Evolutionary conservation across 2,797 vertebrate genomes (phyloP), one percentile per base, ranked within the genome.

Genomic region (Rallus crepitans): DNA sequence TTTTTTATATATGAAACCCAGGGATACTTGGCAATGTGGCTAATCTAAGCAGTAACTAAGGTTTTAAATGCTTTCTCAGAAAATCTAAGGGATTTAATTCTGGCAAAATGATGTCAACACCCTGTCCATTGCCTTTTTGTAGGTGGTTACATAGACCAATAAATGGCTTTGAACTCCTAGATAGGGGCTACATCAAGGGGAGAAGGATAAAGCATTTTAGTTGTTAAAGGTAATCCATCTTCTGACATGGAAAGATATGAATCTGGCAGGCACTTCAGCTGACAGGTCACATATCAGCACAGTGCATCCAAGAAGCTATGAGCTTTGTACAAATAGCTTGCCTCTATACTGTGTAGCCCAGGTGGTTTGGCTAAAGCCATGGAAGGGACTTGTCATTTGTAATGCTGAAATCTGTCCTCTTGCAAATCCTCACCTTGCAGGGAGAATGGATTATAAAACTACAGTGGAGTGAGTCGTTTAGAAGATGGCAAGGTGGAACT

Each of bases 61-160:
- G 71, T 96, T 97, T 97, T 94, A 95, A 97, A 95, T 93, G 89
- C 92, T 86, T 97, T 97, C 87, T 96, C 88, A 95, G 95, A 96
- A 97, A 97, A 96, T 52, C 82, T 96, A 90, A 96, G 95, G 93
- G 94, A 87, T 97, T 98, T 97, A 97, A 97, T 97, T 97, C 97
- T 95, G 97, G 93, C 90, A 97, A 95, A 94, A 88, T 52, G 19
- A 95, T 96, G 96, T 98, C 97, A 98, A 96, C 96, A 96, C 21
- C 5, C 96, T 97, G 96, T 97, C 97, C 96, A 68, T 94, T 96
- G 72, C 93, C 94, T 96, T 91, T 96, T 96, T 96, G 90, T 97
- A 97, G 95, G 94, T 90, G 97, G 97, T 97, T 98, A 93, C 75
- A 95, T 87, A 94, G n/a, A 94, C 85, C 83, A 97, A 91, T 92